Evolutionary conservation across 2,797 vertebrate genomes (phyloP).

Genomic region (Melanotaenia pygmaea): DNA sequence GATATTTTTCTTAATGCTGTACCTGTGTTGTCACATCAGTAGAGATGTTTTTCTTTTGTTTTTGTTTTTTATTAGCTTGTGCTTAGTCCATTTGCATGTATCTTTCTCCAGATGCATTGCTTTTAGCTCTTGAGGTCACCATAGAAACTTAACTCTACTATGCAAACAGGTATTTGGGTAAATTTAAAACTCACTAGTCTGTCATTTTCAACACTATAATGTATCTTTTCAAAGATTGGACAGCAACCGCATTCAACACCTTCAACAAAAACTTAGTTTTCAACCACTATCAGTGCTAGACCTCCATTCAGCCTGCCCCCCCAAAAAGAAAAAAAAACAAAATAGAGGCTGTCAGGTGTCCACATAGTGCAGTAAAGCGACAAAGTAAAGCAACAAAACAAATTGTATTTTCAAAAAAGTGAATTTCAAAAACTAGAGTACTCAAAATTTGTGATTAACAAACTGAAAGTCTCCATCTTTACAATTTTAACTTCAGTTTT

Average conservation of each 20-base stretch:
- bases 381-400: neutral
- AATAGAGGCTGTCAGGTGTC: neutral
- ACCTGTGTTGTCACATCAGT: neutral
- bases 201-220: neutral
- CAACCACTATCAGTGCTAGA: neutral
- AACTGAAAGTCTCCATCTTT: neutral
- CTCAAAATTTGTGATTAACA: neutral
- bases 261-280: neutral
- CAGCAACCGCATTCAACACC: neutral
- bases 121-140: neutral
- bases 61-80: neutral
- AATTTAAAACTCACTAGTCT: neutral
- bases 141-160: neutral
- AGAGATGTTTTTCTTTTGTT: neutral
- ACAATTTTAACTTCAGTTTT: neutral
- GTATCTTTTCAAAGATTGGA: neutral
- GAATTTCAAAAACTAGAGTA: neutral
- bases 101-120: neutral
- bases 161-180: neutral
- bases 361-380: neutral
- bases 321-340: neutral
- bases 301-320: too few species aligned
- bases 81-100: neutral
- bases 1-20: neutral
- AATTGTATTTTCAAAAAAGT: neutral